Evolutionary conservation across 2,113 vertebrate species (phyloP).

Genomic region (Acrocephalus arundinaceus): DNA sequence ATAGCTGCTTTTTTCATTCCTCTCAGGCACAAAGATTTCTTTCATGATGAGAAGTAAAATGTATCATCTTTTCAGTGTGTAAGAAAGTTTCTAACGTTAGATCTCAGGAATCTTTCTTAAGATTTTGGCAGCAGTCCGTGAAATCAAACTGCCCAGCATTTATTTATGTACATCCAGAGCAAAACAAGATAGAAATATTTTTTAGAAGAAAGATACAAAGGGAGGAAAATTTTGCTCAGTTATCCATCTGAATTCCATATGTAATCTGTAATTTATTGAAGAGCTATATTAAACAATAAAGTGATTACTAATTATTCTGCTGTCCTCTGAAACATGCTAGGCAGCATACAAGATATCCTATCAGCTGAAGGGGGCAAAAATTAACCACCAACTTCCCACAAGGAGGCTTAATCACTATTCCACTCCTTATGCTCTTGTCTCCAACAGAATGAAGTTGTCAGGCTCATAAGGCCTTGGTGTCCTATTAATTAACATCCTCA

Average conservation of each 20-base stretch:
- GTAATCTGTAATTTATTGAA: constrained; percentile 20
- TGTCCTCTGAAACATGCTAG: neutral
- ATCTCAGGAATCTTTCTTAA: constrained; percentile 25
- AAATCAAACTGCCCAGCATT: constrained; percentile 33
- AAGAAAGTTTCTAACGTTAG: constrained; percentile 3
- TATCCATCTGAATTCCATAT: neutral
- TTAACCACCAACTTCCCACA: neutral
- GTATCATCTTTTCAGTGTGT: neutral
- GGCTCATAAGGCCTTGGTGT: neutral
- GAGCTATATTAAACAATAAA: neutral
- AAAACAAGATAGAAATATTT: neutral
- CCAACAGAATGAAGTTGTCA: neutral
- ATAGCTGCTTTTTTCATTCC: constrained; percentile 22
- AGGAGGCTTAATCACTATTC: neutral
- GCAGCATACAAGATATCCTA: neutral
- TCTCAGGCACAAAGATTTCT: constrained; percentile 35
- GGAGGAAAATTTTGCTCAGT: neutral
- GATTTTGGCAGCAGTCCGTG: neutral
- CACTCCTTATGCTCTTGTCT: neutral
- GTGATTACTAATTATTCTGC: neutral
- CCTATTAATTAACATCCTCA: neutral
- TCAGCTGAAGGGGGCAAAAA: neutral
- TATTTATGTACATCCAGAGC: neutral
- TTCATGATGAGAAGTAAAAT: constrained; percentile 51
- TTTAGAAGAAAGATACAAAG: neutral